Base-by-base conservation (phyloP, 2,113 vertebrate species). In the Thamnaconus septentrionalis region DNA sequence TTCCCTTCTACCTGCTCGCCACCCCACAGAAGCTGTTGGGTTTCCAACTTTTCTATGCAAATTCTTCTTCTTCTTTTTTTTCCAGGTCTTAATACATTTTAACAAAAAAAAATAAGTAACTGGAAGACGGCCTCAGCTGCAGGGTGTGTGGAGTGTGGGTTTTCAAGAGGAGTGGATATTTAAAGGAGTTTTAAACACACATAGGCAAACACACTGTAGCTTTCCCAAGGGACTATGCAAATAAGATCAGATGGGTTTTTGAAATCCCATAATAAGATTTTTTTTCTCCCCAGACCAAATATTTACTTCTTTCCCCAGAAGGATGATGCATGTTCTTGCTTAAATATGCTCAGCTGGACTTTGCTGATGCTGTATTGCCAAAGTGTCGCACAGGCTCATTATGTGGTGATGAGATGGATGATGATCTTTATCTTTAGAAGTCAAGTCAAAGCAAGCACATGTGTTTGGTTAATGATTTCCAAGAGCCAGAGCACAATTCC, bases 151-250 rank as follows among this genome's bases (percentile, higher is more conserved):
- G 54, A 69, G 76, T 64, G 68, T 75, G 12, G 69, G 63, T 81
- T 88, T 87, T 85, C 56, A 71, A 53, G 55, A 84, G 64, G 11
- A 54, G 50, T 66, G 63, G 64, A 55, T 74, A 76, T 79, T 84
- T 79, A 79, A 66, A 73, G 40, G 41, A 57, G 9, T 77, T 69
- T 9, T 45, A 67, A 76, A 72, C 69, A 8, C 73, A 63, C 8
- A 48, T 67, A 74, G 70, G 66, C 61, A 59, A 61, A 74, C 18
- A 73, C 40, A 63, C 59, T 67, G 53, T 50, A 58, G 45, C 56
- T 64, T 43, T 85, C 78, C 69, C 76, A 64, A 47, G 73, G 73
- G 80, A 62, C 57, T 61, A 77, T 78, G 81, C 70, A 84, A 79
- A 82, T 82, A 6, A 80, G 73, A 68, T 78, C 61, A 61, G 43